Base-by-base conservation (phyloP, 2,888 invertebrate genomes). In the Drosophila anceps region DNA sequence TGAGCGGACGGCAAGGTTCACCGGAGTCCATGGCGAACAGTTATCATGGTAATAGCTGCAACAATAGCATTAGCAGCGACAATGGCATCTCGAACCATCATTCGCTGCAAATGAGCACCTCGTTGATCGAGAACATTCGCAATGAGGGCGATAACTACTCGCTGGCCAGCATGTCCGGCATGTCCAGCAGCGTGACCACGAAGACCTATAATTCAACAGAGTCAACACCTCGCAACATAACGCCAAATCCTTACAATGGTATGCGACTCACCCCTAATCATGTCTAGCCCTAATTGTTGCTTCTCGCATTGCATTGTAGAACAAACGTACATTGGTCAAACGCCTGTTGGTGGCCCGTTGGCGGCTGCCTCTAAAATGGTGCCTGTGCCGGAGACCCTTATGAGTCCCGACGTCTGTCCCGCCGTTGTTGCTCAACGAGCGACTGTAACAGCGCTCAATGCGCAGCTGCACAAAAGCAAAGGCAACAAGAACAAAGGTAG, bases 341-440 rank as follows among this genome's bases (percentile, higher is more conserved):
- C 81, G 13, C 82, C 90, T 0, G 69, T 69, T 44, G 93, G 91
- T 20, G 92, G 92, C 15, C 96, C 96, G 0, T 92, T 97, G 69
- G 96, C 96, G 89, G 96, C 97, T 12, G 96, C 97, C 12, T 96
- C 97, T 0, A 97, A 97, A 93, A 95, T 97, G 94, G 96, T 97
- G 0, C 97, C 97, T 0, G 97, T 97, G 33, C 97, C 97, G 0
- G 97, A 97, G 92, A 96, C 97, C 0, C 93, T 97, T 2, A 97
- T 97, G 96, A 97, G 97, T 90, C 97, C 96, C 0, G 97, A 97
- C 91, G 93, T 93, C 51, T 93, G 93, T 78, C 93, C 93, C 43
- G 87, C 88, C 31, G 86, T 91, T 29, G 92, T 92, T n/a, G 91
- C 91, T 7, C 92, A 92, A 72, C 84, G 91, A 46, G 88, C 91